These are phyloP conservation scores for Sabellastarte sp. DNA, from an alignment of 2,888 invertebrate genomes.

Conservation along the genomic window DNA sequence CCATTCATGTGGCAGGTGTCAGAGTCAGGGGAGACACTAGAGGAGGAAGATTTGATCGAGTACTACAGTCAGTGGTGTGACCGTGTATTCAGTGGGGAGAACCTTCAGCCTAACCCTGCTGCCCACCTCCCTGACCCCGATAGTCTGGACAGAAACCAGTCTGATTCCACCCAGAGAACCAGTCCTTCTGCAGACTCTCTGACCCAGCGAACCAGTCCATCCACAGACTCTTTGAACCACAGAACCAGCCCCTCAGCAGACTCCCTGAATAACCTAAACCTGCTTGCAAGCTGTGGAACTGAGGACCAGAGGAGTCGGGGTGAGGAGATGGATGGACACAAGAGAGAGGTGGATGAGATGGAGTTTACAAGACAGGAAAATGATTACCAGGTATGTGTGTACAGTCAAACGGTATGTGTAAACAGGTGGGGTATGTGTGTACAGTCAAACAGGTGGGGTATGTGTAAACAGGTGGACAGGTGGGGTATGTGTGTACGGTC, in stretches of 20 bases:
- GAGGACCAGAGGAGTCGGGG: too few relatives aligned
- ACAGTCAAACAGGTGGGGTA: too few relatives aligned
- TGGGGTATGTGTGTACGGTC: too few relatives aligned
- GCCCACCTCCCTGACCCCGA: neutral
- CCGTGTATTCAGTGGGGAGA: neutral
- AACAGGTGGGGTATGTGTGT: too few relatives aligned
- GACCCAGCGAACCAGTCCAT: neutral
- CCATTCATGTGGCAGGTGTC: too few relatives aligned
- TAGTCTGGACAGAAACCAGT: too few relatives aligned
- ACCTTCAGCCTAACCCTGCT: neutral
- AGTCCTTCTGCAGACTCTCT: neutral
- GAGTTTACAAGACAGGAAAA: neutral
- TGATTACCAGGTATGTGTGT: neutral
- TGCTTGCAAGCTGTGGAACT: neutral
- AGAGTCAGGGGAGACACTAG: neutral
- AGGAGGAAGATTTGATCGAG: neutral
- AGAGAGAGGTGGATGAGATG: neutral
- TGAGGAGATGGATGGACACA: too few relatives aligned
- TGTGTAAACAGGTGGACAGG: too few relatives aligned
- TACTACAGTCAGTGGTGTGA: neutral
- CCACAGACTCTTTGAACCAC: neutral
- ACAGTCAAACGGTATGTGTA: too few relatives aligned
- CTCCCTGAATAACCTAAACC: neutral
- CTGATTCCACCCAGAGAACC: neutral
- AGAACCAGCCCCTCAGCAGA: neutral